Percentiles rank a stretch among this genome's conserved stretches.
Conservation (phyloP, 2,888 invertebrate genomes). For the Ectropis crepuscularia region DNA sequence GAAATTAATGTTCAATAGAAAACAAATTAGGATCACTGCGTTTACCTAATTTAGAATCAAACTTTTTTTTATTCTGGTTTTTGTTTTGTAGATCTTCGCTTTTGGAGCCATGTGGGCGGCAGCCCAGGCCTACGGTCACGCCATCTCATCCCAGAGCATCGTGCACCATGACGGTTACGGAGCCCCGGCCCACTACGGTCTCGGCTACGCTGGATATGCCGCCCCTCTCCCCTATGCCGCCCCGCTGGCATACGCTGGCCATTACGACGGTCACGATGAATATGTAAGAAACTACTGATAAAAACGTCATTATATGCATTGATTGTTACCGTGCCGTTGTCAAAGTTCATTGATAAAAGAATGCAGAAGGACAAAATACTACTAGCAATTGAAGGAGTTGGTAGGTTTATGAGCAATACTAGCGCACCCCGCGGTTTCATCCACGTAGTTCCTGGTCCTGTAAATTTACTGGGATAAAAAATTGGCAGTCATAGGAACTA, state of each 20-base stretch:
- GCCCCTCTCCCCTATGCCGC: conserved; percentile 47
- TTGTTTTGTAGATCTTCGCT: conserved; percentile 67
- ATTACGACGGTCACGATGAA: conserved; percentile 58
- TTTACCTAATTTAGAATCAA: too few species aligned
- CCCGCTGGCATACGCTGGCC: conserved; percentile 46
- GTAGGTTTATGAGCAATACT: too few species aligned
- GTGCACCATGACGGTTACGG: conserved; percentile 67
- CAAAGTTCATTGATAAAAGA: not conserved
- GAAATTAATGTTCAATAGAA: too few species aligned
- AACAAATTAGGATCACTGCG: too few species aligned
- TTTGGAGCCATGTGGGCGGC: conserved; percentile 73
- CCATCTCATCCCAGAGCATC: conserved; percentile 72
- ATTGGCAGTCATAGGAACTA: too few species aligned
- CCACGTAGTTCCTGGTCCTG: too few species aligned
- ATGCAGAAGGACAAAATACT: not conserved
- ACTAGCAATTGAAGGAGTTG: too few species aligned
- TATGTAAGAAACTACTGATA: conserved; percentile 48
- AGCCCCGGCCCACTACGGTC: conserved; percentile 49
- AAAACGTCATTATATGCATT: not conserved
- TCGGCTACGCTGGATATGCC: conserved; percentile 42
- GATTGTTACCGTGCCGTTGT: too few species aligned
- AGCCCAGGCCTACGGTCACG: conserved; percentile 71
- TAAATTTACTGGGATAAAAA: too few species aligned
- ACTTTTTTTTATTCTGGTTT: too few species aligned
- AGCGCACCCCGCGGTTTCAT: too few species aligned